These are phyloP conservation scores for Eira barbara DNA, from an alignment of 2,113 vertebrate species.

Conservation along the genomic window DNA sequence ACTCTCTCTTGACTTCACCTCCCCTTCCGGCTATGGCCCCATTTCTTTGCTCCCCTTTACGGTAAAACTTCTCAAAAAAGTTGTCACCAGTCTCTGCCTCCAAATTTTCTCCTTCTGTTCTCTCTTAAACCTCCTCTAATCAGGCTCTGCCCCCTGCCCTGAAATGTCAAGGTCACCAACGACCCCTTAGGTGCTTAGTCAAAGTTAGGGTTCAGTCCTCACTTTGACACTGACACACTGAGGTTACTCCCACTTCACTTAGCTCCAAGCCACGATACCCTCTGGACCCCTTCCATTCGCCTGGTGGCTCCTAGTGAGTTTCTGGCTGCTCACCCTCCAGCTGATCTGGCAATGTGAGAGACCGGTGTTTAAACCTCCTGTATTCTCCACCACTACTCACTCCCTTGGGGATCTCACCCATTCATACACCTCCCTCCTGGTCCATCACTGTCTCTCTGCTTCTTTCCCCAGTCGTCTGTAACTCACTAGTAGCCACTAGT, in stretches of 20 bases:
- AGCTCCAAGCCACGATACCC: background rate
- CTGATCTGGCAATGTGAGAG: background rate
- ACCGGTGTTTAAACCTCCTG: background rate
- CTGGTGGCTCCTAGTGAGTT: background rate
- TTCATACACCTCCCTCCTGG: background rate
- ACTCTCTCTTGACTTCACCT: background rate
- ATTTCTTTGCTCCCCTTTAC: background rate
- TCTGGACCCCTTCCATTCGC: background rate
- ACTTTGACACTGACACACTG: background rate
- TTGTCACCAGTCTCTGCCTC: background rate
- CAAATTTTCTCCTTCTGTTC: background rate
- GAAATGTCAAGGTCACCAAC: background rate
- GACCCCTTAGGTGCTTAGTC: background rate
- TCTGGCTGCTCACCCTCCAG: background rate
- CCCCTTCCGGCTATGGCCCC: background rate
- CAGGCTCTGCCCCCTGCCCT: background rate
- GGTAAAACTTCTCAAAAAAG: background rate
- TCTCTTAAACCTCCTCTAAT: background rate
- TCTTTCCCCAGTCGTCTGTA: background rate
- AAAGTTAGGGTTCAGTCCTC: background rate
- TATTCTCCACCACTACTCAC: background rate
- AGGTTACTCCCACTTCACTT: background rate
- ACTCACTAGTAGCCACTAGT: background rate
- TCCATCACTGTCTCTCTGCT: background rate
- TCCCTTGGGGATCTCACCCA: background rate